Conservation (phyloP, 2,888 invertebrate species). For the Lypha dubia region DNA sequence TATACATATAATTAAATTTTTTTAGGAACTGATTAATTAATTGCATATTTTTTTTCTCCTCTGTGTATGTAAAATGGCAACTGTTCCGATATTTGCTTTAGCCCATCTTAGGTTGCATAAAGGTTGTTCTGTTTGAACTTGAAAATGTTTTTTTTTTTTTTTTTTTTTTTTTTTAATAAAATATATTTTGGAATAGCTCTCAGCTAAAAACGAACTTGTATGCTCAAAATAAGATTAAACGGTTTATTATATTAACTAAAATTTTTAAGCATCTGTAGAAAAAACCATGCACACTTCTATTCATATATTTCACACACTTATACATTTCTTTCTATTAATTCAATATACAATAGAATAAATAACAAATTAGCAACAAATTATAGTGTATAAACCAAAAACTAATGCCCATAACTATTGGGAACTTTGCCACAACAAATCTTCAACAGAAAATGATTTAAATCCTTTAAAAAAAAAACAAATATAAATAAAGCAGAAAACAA, state of each 20-base stretch:
- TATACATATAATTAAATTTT: no score
- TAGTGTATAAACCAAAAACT: slow-evolving; percentile 60
- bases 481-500: slow-evolving; percentile 13
- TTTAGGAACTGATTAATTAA: no score
- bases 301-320: neutral
- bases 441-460: slow-evolving; percentile 64
- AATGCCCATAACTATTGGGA: slow-evolving; percentile 62
- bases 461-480: slow-evolving; percentile 14
- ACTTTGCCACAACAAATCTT: slow-evolving; percentile 63
- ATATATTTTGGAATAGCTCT: no score
- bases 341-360: slow-evolving; percentile 41
- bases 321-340: neutral
- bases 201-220: no score
- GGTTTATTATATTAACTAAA: neutral
- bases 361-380: slow-evolving; percentile 70
- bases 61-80: no score
- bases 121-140: no score
- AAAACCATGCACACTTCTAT: neutral
- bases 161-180: no score
- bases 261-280: neutral
- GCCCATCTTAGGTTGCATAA: no score
- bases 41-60: no score
- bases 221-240: neutral
- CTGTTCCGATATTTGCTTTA: no score
- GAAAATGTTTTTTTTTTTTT: no score